phyloP scores from a whole-genome alignment of 2,113 vertebrate species.

The Halichoeres trimaculatus region DNA sequence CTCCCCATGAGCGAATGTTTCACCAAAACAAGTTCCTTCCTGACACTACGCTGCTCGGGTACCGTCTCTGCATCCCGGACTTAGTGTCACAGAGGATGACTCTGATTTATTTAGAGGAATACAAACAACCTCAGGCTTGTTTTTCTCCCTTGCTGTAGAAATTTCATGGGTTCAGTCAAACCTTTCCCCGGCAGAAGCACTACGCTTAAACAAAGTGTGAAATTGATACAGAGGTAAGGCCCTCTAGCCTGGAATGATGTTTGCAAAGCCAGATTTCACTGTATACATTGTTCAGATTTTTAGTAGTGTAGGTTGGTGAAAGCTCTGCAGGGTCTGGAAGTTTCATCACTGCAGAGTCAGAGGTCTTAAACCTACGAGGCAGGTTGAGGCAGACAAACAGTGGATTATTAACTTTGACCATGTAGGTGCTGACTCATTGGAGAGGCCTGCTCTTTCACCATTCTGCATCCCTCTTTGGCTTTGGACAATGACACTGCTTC shows the following conservation, averaged over 20 bases:
- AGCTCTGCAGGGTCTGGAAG: conserved; percentile 17
- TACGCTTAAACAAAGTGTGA: not conserved
- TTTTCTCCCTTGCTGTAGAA: not conserved
- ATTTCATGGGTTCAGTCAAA: not conserved
- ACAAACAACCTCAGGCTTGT: not conserved
- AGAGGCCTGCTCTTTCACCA: conserved; percentile 14
- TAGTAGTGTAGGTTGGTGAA: not conserved
- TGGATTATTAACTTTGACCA: conserved; percentile 42
- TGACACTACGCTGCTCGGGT: not conserved
- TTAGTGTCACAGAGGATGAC: not conserved
- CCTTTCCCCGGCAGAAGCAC: not conserved
- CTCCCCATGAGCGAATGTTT: not conserved
- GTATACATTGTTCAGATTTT: not conserved
- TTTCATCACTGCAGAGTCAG: conserved; percentile 43
- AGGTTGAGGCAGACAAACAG: conserved; percentile 36
- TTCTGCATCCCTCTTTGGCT: conserved; percentile 7
- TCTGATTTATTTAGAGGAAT: not conserved
- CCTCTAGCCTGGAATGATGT: not conserved
- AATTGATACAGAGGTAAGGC: not conserved
- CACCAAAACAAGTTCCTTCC: not conserved
- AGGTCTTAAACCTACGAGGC: conserved; percentile 38
- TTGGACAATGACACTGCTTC: not conserved
- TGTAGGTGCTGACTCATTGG: conserved; percentile 16
- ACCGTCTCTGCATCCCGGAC: not conserved
- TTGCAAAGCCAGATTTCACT: not conserved